Evolutionary conservation across 2,113 vertebrate genomes (phyloP).

Genomic region (Microcebus tavaratra): DNA sequence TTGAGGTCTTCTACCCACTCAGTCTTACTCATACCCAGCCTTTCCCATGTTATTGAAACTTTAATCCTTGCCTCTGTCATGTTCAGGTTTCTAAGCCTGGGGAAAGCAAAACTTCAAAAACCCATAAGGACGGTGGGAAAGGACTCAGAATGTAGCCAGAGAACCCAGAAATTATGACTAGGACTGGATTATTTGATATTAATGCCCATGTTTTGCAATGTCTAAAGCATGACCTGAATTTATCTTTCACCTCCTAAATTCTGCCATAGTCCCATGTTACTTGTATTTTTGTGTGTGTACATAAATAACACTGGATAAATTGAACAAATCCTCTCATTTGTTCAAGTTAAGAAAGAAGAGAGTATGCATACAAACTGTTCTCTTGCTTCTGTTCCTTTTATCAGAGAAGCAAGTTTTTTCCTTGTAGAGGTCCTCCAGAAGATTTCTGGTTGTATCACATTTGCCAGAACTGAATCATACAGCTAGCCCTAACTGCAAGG

Average conservation of each 20-base stretch:
- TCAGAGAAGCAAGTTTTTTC: not conserved
- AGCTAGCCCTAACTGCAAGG: not conserved
- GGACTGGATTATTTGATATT: not conserved
- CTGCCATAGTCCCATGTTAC: not conserved
- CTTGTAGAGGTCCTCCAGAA: not conserved
- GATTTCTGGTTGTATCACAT: not conserved
- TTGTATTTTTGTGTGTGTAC: not conserved
- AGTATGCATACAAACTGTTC: not conserved
- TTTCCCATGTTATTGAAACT: not conserved
- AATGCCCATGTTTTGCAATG: not conserved
- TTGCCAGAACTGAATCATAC: not conserved
- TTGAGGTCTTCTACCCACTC: not conserved
- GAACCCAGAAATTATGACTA: not conserved
- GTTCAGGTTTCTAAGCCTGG: not conserved
- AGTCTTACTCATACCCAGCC: not conserved
- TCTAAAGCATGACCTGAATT: not conserved
- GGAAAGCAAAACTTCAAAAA: slow-evolving; percentile 19
- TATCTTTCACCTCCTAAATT: not conserved
- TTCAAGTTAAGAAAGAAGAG: not conserved
- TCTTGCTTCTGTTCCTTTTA: slow-evolving; percentile 14
- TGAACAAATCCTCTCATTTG: not conserved
- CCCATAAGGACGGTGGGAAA: not conserved
- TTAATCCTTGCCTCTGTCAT: not conserved
- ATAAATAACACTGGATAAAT: not conserved
- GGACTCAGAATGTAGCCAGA: not conserved